phyloP scores from a whole-genome alignment of 1,140 invertebrate species.

The Varroa destructor region DNA sequence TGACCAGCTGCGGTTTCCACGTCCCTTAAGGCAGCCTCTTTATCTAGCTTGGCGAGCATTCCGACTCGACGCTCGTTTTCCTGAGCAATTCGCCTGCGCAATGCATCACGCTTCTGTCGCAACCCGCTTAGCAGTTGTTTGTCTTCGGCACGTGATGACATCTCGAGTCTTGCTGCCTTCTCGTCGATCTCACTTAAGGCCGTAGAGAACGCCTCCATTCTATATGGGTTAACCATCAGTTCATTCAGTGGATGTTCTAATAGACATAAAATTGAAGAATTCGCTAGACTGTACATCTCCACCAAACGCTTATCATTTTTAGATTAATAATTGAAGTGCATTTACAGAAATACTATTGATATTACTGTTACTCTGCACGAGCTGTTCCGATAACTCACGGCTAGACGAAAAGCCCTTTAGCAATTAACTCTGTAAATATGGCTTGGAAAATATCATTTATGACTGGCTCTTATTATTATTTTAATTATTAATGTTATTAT shows the following conservation, averaged over 20 bases:
- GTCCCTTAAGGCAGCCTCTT: not conserved
- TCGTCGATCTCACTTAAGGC: constrained; percentile 23
- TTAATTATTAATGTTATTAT: not conserved
- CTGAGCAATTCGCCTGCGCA: not conserved
- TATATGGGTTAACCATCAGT: not conserved
- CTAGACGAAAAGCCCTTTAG: too few species aligned
- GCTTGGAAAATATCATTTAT: too few species aligned
- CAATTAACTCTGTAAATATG: too few species aligned
- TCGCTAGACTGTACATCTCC: not conserved
- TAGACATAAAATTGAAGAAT: too few species aligned
- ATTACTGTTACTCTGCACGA: too few species aligned
- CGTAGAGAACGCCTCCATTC: constrained; percentile 16
- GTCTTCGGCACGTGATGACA: constrained; percentile 15
- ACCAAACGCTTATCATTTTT: too few species aligned
- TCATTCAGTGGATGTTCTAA: too few species aligned
- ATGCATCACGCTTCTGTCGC: not conserved
- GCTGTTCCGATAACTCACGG: too few species aligned
- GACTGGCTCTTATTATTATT: too few species aligned
- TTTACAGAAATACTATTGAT: too few species aligned
- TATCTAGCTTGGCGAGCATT: constrained; percentile 2
- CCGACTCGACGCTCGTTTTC: constrained; percentile 20
- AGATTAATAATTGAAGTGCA: too few species aligned
- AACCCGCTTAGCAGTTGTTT: not conserved
- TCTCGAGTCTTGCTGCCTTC: constrained; percentile 4
- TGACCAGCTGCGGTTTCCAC: too few species aligned